Percentiles rank a stretch among this genome's conserved stretches.
phyloP scores from a whole-genome alignment of 1,140 invertebrate genomes.

The Heliconius eleuchia region DNA sequence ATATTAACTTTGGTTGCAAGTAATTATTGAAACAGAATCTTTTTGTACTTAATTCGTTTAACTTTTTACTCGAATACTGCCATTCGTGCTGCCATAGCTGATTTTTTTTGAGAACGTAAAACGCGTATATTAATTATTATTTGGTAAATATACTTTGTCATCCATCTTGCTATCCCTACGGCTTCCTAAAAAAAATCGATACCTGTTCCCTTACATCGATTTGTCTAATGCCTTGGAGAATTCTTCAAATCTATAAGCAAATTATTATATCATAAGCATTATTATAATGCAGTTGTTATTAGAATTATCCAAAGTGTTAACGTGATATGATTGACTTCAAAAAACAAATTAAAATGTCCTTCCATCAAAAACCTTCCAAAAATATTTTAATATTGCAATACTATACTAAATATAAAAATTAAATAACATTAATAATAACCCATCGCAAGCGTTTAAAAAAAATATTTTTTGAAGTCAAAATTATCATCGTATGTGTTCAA shows the following conservation, averaged over 20 bases:
- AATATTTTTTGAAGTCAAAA: slow-evolving; percentile 17
- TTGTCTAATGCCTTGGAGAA: slow-evolving; percentile 30
- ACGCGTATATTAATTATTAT: not conserved
- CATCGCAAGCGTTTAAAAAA: not conserved
- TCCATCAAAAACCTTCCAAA: not conserved
- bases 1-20: not conserved
- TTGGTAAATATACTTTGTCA: not conserved
- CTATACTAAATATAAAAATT: not conserved
- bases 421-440: not conserved
- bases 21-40: not conserved
- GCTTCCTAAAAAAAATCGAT: slow-evolving; percentile 29
- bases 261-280: slow-evolving; percentile 23
- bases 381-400: slow-evolving; percentile 8
- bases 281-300: slow-evolving; percentile 45
- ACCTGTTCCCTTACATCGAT: not conserved
- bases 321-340: slow-evolving; percentile 33
- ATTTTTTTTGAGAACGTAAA: not conserved
- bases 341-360: not conserved
- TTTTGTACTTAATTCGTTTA: slow-evolving; percentile 1
- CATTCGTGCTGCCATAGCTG: not conserved
- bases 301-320: slow-evolving; percentile 50
- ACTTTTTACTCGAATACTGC: slow-evolving; percentile 2
- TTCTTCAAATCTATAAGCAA: slow-evolving; percentile 31
- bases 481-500: slow-evolving; percentile 62
- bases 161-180: slow-evolving; percentile 48